Conservation (phyloP, 2,888 invertebrate genomes). For the Ennomos quercinarius region DNA sequence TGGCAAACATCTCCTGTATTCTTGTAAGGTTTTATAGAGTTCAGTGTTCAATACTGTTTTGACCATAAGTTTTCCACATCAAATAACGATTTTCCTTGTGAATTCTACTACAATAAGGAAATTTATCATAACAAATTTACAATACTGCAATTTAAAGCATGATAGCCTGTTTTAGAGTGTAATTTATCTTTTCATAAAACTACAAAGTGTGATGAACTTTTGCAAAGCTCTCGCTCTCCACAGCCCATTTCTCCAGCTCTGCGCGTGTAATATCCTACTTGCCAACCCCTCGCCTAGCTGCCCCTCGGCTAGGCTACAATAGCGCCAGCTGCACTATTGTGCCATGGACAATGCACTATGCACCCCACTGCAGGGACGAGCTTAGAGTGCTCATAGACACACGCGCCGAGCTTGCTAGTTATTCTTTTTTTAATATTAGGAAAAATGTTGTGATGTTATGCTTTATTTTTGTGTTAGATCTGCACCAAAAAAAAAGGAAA, state of each 20-base stretch:
- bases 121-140: too few species aligned
- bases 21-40: too few species aligned
- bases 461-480: too few species aligned
- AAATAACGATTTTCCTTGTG: too few species aligned
- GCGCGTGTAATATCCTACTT: conserved; percentile 4
- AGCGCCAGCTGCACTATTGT: conserved; percentile 41
- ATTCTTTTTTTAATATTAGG: conserved; percentile 12
- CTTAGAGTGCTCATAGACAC: conserved; percentile 5
- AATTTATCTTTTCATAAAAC: not conserved
- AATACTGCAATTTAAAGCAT: too few species aligned
- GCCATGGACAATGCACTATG: conserved; percentile 38
- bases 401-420: conserved; percentile 1
- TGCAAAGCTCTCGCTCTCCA: not conserved
- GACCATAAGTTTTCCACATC: too few species aligned
- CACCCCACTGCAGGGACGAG: conserved; percentile 30
- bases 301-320: conserved; percentile 30
- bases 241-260: not conserved
- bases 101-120: too few species aligned
- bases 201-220: conserved; percentile 19
- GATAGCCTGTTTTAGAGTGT: too few species aligned
- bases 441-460: not conserved
- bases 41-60: too few species aligned
- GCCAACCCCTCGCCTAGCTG: conserved; percentile 27
- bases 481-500: too few species aligned
- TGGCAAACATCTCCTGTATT: too few species aligned